Evolutionary conservation across 2,113 vertebrate genomes (phyloP).

Genomic region (Collichthys lucidus): DNA sequence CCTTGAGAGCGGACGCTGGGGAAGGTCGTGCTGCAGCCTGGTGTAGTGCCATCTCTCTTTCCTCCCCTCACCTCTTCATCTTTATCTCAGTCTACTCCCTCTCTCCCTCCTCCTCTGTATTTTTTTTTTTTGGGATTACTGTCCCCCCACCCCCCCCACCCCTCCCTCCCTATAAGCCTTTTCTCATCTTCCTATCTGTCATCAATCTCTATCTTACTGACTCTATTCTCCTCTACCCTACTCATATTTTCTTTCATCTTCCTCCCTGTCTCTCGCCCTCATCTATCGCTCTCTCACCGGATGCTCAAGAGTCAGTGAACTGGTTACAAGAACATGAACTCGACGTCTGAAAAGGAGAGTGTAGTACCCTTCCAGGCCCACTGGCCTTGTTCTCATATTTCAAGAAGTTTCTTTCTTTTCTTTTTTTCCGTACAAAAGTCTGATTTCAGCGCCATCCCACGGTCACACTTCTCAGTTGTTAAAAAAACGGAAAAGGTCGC

Average conservation of each 20-base stretch:
- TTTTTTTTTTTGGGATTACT: conserved; percentile 59
- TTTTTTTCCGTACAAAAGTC: neutral
- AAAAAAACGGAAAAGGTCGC: conserved; percentile 63
- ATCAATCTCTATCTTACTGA: conserved; percentile 79
- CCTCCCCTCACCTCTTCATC: conserved; percentile 61
- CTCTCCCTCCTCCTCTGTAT: conserved; percentile 26
- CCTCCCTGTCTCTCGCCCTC: conserved; percentile 65
- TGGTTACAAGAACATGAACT: conserved; percentile 75
- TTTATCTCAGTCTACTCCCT: conserved; percentile 54
- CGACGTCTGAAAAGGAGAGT: conserved; percentile 61
- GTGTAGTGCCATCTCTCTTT: conserved; percentile 53
- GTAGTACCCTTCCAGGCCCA: conserved; percentile 59
- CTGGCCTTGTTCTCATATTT: conserved; percentile 66
- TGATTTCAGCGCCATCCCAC: conserved; percentile 52
- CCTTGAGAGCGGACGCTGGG: conserved; percentile 73
- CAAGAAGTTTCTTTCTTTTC: conserved; percentile 30
- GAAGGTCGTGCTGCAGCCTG: conserved; percentile 63
- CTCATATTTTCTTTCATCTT: conserved; percentile 80
- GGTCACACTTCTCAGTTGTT: conserved; percentile 51
- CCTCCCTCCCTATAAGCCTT: conserved; percentile 58
- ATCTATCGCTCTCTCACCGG: conserved; percentile 61
- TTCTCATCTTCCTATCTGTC: conserved; percentile 78
- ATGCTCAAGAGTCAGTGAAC: conserved; percentile 74
- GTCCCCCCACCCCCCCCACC: conserved; percentile 27
- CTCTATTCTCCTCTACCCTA: conserved; percentile 74